Conservation (phyloP, 2,888 invertebrate genomes). For the Harmothoe impar region DNA sequence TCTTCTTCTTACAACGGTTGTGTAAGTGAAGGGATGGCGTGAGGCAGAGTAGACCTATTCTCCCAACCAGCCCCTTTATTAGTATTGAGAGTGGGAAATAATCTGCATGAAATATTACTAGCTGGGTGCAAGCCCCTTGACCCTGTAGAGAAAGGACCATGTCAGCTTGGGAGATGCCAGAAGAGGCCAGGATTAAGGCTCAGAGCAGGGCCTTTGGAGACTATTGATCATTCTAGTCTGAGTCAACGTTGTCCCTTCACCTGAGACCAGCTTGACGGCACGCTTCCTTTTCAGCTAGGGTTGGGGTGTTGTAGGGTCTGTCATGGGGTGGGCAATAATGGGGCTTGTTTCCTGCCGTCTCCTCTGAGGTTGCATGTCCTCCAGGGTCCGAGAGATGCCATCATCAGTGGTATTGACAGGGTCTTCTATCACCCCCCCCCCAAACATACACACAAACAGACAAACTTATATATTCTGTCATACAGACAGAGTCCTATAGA, state of each 20-base stretch:
- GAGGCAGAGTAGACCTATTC: background rate
- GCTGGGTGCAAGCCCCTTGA: background rate
- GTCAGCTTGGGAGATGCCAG: background rate
- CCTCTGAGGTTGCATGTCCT: background rate
- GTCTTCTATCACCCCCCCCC: background rate
- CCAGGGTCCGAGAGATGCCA: background rate
- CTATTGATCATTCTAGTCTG: background rate
- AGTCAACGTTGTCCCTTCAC: background rate
- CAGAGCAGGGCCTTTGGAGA: background rate
- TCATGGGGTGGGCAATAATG: background rate
- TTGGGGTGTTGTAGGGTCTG: background rate
- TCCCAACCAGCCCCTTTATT: background rate
- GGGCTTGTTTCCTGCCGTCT: background rate
- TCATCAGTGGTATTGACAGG: background rate
- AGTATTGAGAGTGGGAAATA: background rate
- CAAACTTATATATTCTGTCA: no score
- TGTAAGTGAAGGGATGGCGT: background rate
- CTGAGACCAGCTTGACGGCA: background rate
- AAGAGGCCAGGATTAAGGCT: background rate
- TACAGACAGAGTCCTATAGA: no score
- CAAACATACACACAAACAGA: no score
- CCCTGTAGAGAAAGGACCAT: background rate
- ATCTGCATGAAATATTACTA: constrained; percentile 3
- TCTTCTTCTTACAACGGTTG: background rate
- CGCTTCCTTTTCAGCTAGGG: background rate